phyloP scores from a whole-genome alignment of 2,797 vertebrate species.

The Anguilla marmorata region DNA sequence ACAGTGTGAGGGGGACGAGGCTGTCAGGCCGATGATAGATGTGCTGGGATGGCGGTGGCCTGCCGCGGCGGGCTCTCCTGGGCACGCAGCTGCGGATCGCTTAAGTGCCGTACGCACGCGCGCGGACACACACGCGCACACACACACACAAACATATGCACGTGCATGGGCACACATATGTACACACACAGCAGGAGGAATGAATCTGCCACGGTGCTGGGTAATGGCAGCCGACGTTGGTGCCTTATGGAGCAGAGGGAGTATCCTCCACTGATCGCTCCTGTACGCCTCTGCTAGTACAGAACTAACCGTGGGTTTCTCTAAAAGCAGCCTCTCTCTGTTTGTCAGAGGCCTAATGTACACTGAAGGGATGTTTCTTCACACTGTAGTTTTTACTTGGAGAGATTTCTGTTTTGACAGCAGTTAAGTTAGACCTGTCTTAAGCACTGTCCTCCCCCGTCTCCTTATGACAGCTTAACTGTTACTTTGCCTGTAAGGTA shows the following conservation, averaged over 20 bases:
- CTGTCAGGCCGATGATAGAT: conserved; percentile 71
- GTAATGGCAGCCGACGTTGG: neutral
- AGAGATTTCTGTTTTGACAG: neutral
- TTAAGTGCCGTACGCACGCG: conserved; percentile 49
- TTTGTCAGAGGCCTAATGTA: neutral
- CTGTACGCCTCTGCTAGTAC: neutral
- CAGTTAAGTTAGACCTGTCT: neutral
- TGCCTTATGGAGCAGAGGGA: no score
- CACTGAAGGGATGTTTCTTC: neutral
- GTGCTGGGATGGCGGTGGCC: conserved; percentile 58
- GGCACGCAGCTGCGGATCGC: conserved; percentile 40
- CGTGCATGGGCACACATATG: neutral
- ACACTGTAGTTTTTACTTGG: neutral
- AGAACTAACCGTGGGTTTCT: neutral
- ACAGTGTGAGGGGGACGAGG: conserved; percentile 64
- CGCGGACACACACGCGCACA: conserved; percentile 5
- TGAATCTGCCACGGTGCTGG: neutral
- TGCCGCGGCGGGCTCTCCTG: conserved; percentile 63
- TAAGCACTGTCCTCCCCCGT: neutral
- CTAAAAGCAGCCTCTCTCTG: neutral
- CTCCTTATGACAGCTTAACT: neutral
- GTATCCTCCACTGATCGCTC: neutral
- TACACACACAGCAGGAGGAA: neutral
- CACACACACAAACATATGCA: neutral
- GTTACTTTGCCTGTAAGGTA: neutral